Base-by-base conservation (phyloP, 2,113 vertebrate genomes). In the Herpetotheres cachinnans region DNA sequence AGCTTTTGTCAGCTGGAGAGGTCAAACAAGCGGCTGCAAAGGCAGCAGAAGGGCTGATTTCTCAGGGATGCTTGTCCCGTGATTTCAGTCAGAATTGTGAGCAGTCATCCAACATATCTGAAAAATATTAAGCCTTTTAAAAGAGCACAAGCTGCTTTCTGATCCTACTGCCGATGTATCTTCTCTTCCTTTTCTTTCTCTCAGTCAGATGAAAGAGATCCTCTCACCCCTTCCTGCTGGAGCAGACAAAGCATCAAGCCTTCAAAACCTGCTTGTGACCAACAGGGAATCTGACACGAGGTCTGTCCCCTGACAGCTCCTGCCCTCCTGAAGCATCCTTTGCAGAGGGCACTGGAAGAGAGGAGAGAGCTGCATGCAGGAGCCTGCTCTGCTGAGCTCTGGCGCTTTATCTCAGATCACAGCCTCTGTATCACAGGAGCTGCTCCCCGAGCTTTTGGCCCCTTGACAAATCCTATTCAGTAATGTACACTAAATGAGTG, bases 301-400 rank as follows among this genome's bases (percentile, higher is more conserved):
- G 16, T 71, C 50, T 82, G 18, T 47, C 3, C 10, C 25, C 21
- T 0, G 5, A 3, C 52, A 69, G 56, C 56, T 72, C 24, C 70
- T 44, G 29, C 15, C 30, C 14, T 8, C 1, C 15, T 63, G n/a
- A 86, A 74, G 29, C 2, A 4, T 20, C 15, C 25, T 84, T 61
- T 76, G 56, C 47, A 69, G 87, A 90, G 72, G 65, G 61, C 40
- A 46, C 12, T 34, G 46, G 78, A 71, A 76, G 36, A 49, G n/a
- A 62, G 6, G 17, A 66, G 56, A 58, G 30, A 44, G 13, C 30
- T 0, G 2, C 3, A 9, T 0, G 0, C 14, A 27, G 36, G 44
- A 90, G 25, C n/a, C 58, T 89, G 49, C 67, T 78, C 46, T 83
- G 59, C 76, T 49, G 55, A 89, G 46, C 30, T 61, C 38, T 22